Evolutionary conservation across 1,140 invertebrate species (phyloP).

Genomic region (Nixonia krombeini): DNA sequence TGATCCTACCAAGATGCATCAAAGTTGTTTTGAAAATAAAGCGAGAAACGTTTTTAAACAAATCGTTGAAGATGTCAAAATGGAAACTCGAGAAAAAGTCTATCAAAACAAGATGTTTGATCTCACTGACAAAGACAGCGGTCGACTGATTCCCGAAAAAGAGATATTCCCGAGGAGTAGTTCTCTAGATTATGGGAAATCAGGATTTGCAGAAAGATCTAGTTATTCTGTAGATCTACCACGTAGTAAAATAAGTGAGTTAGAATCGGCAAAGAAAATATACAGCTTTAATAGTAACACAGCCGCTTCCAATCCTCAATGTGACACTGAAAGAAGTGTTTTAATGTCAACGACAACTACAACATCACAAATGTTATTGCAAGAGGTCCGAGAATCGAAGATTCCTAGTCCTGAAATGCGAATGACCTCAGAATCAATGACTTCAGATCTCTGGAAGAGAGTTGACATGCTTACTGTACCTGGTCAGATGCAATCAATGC

Average conservation of each 20-base stretch:
- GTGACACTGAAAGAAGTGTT: not conserved
- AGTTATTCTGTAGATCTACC: conserved; percentile 25
- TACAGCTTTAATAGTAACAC: conserved; percentile 8
- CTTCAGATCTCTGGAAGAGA: not conserved
- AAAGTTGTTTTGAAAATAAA: conserved; percentile 38
- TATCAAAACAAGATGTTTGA: conserved; percentile 48
- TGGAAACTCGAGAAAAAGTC: conserved; percentile 47
- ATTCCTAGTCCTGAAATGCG: conserved; percentile 15
- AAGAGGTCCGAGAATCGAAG: conserved; percentile 5
- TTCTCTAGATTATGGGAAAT: conserved; percentile 10
- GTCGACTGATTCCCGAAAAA: not conserved
- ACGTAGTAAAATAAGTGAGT: conserved; percentile 5
- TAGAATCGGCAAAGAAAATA: conserved; percentile 16
- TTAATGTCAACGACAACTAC: not conserved
- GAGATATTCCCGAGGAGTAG: not conserved
- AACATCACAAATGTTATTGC: not conserved
- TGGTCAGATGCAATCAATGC: not conserved
- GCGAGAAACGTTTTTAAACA: conserved; percentile 39
- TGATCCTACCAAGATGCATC: conserved; percentile 54
- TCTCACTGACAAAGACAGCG: conserved; percentile 20
- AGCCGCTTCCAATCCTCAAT: conserved; percentile 9
- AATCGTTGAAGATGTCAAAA: conserved; percentile 41
- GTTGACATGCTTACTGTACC: not conserved
- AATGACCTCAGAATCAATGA: not conserved
- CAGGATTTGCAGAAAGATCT: conserved; percentile 22